phyloP scores from a whole-genome alignment of 2,888 invertebrate species.

The Blastobasis lacticolella region DNA sequence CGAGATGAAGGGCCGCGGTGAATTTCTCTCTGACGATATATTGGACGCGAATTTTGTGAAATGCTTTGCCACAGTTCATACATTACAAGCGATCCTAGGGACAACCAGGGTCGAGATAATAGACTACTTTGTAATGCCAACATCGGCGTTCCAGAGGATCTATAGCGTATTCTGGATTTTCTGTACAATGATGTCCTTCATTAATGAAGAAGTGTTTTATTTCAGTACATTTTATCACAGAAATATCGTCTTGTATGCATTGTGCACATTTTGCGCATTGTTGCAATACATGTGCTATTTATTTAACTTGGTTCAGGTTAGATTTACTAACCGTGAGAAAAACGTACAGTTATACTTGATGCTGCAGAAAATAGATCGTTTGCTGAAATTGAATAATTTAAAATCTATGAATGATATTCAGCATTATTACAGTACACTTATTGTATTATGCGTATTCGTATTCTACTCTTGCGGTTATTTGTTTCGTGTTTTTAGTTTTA shows the following conservation, averaged over 20 bases:
- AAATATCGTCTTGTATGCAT: slow-evolving; percentile 7
- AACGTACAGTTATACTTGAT: slow-evolving; percentile 18
- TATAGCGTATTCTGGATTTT: slow-evolving; percentile 23
- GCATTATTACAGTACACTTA: slow-evolving; percentile 14
- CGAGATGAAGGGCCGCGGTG: too few relatives aligned
- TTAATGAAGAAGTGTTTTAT: slow-evolving; percentile 14
- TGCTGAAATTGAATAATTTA: slow-evolving; percentile 15
- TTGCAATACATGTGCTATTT: slow-evolving; percentile 19
- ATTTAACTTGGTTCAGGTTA: slow-evolving; percentile 15
- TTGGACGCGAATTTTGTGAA: too few relatives aligned
- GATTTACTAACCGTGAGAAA: slow-evolving; percentile 16
- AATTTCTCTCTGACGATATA: too few relatives aligned
- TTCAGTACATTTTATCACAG: slow-evolving; percentile 10
- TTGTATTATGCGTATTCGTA: slow-evolving; percentile 8
- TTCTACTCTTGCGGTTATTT: slow-evolving; percentile 17
- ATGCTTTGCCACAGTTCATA: too few relatives aligned
- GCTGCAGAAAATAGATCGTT: slow-evolving; percentile 25
- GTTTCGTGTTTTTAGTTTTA: slow-evolving; percentile 8
- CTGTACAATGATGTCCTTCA: slow-evolving; percentile 15
- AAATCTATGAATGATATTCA: slow-evolving; percentile 15
- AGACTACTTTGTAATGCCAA: slow-evolving; percentile 14
- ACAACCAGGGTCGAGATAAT: slow-evolving; percentile 20
- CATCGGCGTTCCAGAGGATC: slow-evolving; percentile 17
- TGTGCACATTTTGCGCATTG: slow-evolving; percentile 8
- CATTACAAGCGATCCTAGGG: slow-evolving; percentile 15